Evolutionary conservation across 2,113 vertebrate species (phyloP), one percentile per base, ranked within the genome.

Genomic region (Leptosomus discolor): DNA sequence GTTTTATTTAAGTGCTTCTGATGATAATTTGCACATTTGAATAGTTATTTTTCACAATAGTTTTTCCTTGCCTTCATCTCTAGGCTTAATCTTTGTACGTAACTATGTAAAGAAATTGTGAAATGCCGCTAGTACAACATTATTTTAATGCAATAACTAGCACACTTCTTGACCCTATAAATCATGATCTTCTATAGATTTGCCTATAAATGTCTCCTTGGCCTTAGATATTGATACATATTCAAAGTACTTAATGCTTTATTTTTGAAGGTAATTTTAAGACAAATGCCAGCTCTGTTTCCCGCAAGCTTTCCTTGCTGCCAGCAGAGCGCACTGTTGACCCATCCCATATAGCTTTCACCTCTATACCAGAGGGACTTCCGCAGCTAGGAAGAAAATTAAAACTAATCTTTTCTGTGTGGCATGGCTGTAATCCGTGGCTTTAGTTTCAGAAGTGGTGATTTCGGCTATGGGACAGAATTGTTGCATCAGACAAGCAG

Each of bases 241-340:
- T 15, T 60, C 29, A 4, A 64, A 90, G 17, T 34, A 50, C 39
- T 78, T n/a, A 20, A 24, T 16, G 17, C 20, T 37, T 71, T 36
- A 11, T 24, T 70, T n/a, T 30, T 30, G 19, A 46, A 48, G 45
- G 19, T 0, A 36, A 39, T 65, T 68, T 61, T 24, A 46, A 57
- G n/a, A 63, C 63, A 36, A 34, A 50, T 46, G 50, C 51, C 21
- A 83, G 85, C 46, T 4, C 3, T 19, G 36, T 74, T 61, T 64
- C 56, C 16, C 50, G 86, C 51, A 78, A 37, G 67, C 80, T 84
- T 87, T 56, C 5, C 23, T 22, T 21, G 61, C 23, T 77, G 89
- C 78, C 98, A 96, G 97, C 95, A 98, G 98, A 98, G 98, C 93
- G 97, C 97, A 97, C 81, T 71, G 57, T 78, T 86, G 91, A 94